Conservation (phyloP, 2,113 vertebrate species). For the Oceanodroma tethys region DNA sequence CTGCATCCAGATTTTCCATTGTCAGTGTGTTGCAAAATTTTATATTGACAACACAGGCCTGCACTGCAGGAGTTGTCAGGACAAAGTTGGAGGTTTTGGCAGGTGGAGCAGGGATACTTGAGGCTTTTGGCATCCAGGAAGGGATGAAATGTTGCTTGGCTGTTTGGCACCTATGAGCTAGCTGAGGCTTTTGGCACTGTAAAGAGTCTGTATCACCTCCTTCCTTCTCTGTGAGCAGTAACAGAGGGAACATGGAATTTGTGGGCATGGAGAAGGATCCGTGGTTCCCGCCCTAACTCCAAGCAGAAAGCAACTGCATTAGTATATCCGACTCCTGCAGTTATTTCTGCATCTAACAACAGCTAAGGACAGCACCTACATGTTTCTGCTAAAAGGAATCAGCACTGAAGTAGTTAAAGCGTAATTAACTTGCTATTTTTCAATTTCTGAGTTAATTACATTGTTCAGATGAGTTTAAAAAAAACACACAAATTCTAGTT, state of each 20-base stretch:
- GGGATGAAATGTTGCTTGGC: conserved; percentile 63
- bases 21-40: conserved; percentile 55
- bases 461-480: neutral
- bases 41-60: conserved; percentile 42
- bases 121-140: conserved; percentile 60
- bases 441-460: neutral
- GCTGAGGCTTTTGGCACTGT: conserved; percentile 53
- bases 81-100: conserved; percentile 59
- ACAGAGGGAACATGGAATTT: conserved; percentile 34
- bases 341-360: neutral
- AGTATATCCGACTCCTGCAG: neutral
- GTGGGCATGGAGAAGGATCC: neutral
- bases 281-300: neutral
- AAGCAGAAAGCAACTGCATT: neutral
- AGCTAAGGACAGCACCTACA: neutral
- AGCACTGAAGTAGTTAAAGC: neutral
- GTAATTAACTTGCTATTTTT: neutral
- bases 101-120: conserved; percentile 53
- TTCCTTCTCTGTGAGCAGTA: conserved; percentile 35
- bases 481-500: neutral
- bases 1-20: conserved; percentile 50
- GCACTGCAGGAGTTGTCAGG: conserved; percentile 59
- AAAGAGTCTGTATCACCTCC: conserved; percentile 53
- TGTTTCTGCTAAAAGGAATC: neutral
- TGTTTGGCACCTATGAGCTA: conserved; percentile 57